These are phyloP conservation scores for Piscicola geometra DNA, from an alignment of 2,888 invertebrate genomes.

Conservation along the genomic window DNA sequence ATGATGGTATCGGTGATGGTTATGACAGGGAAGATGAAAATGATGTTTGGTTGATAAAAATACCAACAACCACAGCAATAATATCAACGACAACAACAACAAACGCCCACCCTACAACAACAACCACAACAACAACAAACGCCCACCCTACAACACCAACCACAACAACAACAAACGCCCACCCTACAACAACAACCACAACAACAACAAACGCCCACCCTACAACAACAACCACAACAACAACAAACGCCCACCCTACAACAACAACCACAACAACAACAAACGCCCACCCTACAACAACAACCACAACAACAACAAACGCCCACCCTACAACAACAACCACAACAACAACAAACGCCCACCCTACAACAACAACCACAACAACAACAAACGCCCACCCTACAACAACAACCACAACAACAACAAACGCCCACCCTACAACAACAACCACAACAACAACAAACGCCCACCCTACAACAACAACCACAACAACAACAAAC, in stretches of 20 bases:
- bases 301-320: not conserved
- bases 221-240: not conserved
- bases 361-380: too few relatives aligned
- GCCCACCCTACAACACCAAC: too few relatives aligned
- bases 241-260: not conserved
- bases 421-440: not conserved
- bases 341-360: not conserved
- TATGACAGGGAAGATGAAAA: too few relatives aligned
- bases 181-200: not conserved
- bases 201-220: not conserved
- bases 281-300: not conserved
- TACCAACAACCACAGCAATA: too few relatives aligned
- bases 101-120: not conserved
- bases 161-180: too few relatives aligned
- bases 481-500: too few relatives aligned
- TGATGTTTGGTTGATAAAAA: too few relatives aligned
- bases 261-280: too few relatives aligned
- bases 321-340: not conserved
- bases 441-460: not conserved
- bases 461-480: not conserved
- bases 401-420: not conserved
- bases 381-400: too few relatives aligned
- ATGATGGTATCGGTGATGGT: too few relatives aligned
- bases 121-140: not conserved
- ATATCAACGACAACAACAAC: not conserved